Evolutionary conservation across 2,888 invertebrate genomes (phyloP), one percentile per base, ranked within the genome.

Genomic region (Hydropsyche betteni): DNA sequence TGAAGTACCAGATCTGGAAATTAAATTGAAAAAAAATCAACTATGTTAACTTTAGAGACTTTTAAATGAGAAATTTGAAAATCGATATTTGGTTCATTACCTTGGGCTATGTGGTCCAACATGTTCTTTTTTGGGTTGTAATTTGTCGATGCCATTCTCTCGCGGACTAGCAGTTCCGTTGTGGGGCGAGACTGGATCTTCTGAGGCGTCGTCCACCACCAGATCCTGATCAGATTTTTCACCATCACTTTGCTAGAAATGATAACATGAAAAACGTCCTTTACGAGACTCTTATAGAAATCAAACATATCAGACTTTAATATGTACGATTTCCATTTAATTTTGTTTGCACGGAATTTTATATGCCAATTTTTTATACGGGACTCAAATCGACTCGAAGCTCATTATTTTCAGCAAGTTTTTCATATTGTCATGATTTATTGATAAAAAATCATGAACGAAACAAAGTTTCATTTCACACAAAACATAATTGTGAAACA

Each of bases 161-260:
- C 94, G 85, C 0, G 95, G 94, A n/a, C 95, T 95, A 2, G 94
- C 90, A n/a, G 95, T 94, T 14, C 95, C 95, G 81, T 93, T 94
- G 81, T 94, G 91, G 0, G 95, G 94, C 71, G 95, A 94, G 72
- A 92, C 91, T 6, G 94, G 94, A 82, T 95, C 96, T 86, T 97
- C 96, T 80, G 95, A 95, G 72, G 96, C 96, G 82, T 95, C 97
- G 85, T 98, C 98, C 36, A 98, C 97, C 78, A 98, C 97, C 81
- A 98, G 86, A 83, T 97, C 97, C 87, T 96, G 94, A 83, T 96
- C 95, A 83, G 93, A 93, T 84, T 94, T 94, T 83, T 94, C 94
- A 75, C 93, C 94, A 84, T 94, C 94, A 83, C 92, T 93, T 82
- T 93, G 93, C 91, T 91, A 85, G 79, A 85, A 82, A 74, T 68